Base-by-base conservation (phyloP, 23 tunicate genomes). In the Aplidium turbinatum region DNA sequence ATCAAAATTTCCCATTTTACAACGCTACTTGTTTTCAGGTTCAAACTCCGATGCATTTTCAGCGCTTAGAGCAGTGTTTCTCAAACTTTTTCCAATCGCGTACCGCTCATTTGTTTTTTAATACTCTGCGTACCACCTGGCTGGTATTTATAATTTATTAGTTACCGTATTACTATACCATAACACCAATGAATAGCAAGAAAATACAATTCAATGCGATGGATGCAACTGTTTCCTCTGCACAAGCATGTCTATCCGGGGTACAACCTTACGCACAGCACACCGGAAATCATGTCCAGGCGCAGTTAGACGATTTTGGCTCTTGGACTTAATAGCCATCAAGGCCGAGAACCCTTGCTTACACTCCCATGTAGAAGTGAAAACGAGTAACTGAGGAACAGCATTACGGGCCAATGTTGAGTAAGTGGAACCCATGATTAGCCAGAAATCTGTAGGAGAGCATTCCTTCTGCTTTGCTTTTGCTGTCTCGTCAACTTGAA, bases 391-490 rank as follows among this genome's bases (percentile, higher is more conserved):
- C 67, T 74, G 85, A 53, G 39, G 67, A 79, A 79, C 68, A 79
- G 85, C 85, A 35, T 79, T 68, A 25, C 68, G 68, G 20, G 85
- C 68, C 76, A 79, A 24, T 4, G 35, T 79, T 57, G 76, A 67
- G 57, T 79, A 79, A 40, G 63, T 78, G 42, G 61, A 64, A 60
- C 78, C 60, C 86, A 81, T 70, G 71, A 2, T 81, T 35, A 72
- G 61, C 72, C 86, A 72, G 86, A 70, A 81, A 47, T 72, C 75
- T 70, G 72, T 81, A 39, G 86, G 79, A 58, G 86, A 81, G 69
- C 79, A 72, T 47, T 78, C 73, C 45, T 47, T 78, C 73, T 63
- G 82, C 61, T 42, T 63, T 62, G 73, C 38, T 78, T 78, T 78
- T 78, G 73, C 82, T 42, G 62, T 78, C 28, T 63, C 63, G 60